phyloP scores from a whole-genome alignment of 2,888 invertebrate species.

The Synergus gifuensis region DNA sequence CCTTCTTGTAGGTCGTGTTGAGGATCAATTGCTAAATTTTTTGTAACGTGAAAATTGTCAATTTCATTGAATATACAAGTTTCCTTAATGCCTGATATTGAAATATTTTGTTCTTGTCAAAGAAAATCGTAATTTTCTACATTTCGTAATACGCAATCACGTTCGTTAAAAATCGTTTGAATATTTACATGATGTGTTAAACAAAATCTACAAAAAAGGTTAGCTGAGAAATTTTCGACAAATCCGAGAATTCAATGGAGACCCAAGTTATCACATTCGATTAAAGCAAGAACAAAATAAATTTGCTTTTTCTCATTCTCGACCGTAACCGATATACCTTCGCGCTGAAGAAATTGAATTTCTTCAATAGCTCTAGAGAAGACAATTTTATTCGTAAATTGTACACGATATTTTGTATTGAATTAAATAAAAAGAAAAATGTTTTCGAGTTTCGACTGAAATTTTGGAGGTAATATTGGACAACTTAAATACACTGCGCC shows the following conservation, averaged over 20 bases:
- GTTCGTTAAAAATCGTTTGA: slow-evolving; percentile 46
- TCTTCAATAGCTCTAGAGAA: slow-evolving; percentile 52
- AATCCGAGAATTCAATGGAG: slow-evolving; percentile 55
- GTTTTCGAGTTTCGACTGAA: no score
- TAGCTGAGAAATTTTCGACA: slow-evolving; percentile 50
- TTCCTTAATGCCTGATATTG: slow-evolving; percentile 11
- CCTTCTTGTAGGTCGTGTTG: slow-evolving; percentile 48
- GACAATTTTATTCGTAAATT: slow-evolving; percentile 47
- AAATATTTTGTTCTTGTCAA: slow-evolving; percentile 1
- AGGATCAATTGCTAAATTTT: slow-evolving; percentile 51
- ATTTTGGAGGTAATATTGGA: no score
- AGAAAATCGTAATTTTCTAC: slow-evolving; percentile 48
- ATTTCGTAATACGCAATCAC: slow-evolving; percentile 47
- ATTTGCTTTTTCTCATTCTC: slow-evolving; percentile 43
- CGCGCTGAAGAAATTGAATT: slow-evolving; percentile 46
- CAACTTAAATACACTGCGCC: no score
- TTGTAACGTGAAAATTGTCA: slow-evolving; percentile 39
- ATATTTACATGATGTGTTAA: slow-evolving; percentile 46
- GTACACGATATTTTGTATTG: slow-evolving; percentile 46
- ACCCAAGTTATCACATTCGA: slow-evolving; percentile 58
- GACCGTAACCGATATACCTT: slow-evolving; percentile 49
- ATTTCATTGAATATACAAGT: background rate
- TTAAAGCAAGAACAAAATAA: slow-evolving; percentile 49
- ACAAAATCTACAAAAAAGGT: slow-evolving; percentile 57
- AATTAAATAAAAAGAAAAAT: slow-evolving; percentile 6